Base-by-base conservation (phyloP, 2,888 invertebrate species). In the Acanthoscelides obtectus region DNA sequence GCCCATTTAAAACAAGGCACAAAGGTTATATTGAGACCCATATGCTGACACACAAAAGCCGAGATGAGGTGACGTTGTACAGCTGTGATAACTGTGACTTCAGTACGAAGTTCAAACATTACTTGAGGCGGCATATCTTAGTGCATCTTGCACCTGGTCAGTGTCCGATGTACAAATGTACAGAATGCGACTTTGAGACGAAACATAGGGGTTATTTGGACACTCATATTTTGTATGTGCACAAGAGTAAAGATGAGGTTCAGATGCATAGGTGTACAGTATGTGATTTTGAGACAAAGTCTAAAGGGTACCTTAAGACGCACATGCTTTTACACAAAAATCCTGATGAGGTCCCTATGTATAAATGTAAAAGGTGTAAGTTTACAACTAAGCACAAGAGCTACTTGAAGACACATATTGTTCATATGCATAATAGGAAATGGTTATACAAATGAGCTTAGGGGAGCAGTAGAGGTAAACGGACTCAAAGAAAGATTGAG, bases 11-110 rank as follows among this genome's bases (percentile, higher is more conserved):
- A 71, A 79, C 79, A 0, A 73, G 76, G 45, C 77, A 77, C 71
- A 79, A 79, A 71, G 75, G 77, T 20, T 78, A 79, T 64, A 67
- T 79, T 67, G 77, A 78, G 21, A 77, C 77, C 19, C 79, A 79
- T 66, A 77, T 77, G 75, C 72, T 78, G 66, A 75, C 77, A 0
- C 78, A 79, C 71, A 74, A 76, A 20, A 77, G 75, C 20, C 78
- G 77, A 2, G 73, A 78, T n/a, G 75, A 77, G 22, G 71, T 77
- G 20, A 75, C 77, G 8, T 74, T 76, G 72, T 75, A 77, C 66
- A 72, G 71, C 20, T 79, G 79, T 65, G 69, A 66, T 0, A 70
- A 76, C 66, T 79, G 79, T 70, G 71, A 73, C 19, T 78, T 77
- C 67, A 72, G 69, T 3, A 78, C 79, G 0, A 75, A 76, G 22